These are phyloP conservation scores for Panagrolaimus sp. DNA, from an alignment of 1,140 invertebrate genomes.

Conservation along the genomic window DNA sequence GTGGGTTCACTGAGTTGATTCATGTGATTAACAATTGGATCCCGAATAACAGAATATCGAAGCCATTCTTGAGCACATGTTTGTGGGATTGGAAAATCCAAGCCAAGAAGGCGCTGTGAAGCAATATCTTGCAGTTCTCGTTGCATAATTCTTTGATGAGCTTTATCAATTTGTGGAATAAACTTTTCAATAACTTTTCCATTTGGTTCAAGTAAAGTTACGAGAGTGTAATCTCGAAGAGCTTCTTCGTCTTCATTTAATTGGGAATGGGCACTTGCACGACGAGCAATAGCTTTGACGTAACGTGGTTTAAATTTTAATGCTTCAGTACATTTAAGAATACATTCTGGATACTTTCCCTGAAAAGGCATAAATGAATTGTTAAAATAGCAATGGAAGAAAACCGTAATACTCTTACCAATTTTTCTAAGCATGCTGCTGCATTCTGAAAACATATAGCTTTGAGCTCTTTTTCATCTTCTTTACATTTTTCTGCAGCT, in stretches of 20 bases:
- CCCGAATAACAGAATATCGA: neutral
- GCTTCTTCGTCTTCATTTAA: constrained; percentile 5
- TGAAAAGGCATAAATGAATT: neutral
- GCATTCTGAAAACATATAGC: neutral
- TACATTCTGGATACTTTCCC: neutral
- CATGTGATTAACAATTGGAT: neutral
- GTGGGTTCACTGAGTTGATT: neutral
- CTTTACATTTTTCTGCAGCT: neutral
- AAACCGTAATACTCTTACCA: no score
- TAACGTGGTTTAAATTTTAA: neutral
- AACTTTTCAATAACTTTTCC: neutral
- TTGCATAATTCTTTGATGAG: neutral
- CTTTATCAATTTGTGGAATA: neutral
- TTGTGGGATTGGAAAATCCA: constrained; percentile 4
- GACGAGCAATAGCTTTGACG: neutral
- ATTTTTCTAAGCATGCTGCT: neutral
- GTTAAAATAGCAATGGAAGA: no score
- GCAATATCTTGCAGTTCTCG: neutral
- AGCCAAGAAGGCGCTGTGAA: neutral
- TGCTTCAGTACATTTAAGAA: neutral
- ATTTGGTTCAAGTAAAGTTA: neutral
- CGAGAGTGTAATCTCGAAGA: neutral
- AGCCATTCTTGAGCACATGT: neutral
- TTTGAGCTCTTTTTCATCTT: neutral
- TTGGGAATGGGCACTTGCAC: neutral